phyloP scores from a whole-genome alignment of 2,797 vertebrate species.

The Gallinago solitaria region DNA sequence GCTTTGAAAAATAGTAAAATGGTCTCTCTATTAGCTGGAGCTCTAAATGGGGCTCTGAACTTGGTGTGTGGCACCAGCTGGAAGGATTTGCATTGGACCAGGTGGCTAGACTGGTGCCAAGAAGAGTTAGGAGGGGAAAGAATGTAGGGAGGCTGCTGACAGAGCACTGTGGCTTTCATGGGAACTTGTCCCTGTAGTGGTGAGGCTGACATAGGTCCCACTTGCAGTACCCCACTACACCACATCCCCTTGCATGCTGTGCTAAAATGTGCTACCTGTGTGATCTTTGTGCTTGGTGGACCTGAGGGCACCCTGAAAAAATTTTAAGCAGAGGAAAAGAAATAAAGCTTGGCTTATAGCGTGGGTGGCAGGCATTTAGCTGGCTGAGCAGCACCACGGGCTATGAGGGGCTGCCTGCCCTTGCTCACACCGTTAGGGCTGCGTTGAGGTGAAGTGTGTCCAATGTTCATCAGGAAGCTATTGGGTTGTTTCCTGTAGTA shows the following conservation, averaged over 20 bases:
- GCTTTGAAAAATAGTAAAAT: neutral
- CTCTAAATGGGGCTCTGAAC: neutral
- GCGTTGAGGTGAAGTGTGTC: neutral
- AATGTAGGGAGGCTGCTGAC: neutral
- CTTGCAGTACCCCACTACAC: neutral
- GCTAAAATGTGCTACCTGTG: accelerated
- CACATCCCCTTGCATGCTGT: neutral
- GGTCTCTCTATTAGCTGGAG: neutral
- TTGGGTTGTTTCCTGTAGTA: neutral
- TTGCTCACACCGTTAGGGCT: neutral
- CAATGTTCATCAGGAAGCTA: neutral
- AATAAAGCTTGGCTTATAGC: neutral
- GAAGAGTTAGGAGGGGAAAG: neutral
- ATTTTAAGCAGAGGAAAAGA: neutral
- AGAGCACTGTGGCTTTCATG: accelerated
- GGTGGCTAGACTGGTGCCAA: neutral
- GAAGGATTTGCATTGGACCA: neutral
- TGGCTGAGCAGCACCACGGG: neutral
- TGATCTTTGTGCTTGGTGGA: neutral
- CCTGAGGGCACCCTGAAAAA: neutral
- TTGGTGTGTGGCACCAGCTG: neutral
- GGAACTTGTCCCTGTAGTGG: neutral
- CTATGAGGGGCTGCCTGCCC: neutral
- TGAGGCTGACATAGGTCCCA: accelerated
- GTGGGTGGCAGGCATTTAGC: neutral